phyloP scores from a whole-genome alignment of 2,797 vertebrate species.

The Pyrrhura leucotis region DNA sequence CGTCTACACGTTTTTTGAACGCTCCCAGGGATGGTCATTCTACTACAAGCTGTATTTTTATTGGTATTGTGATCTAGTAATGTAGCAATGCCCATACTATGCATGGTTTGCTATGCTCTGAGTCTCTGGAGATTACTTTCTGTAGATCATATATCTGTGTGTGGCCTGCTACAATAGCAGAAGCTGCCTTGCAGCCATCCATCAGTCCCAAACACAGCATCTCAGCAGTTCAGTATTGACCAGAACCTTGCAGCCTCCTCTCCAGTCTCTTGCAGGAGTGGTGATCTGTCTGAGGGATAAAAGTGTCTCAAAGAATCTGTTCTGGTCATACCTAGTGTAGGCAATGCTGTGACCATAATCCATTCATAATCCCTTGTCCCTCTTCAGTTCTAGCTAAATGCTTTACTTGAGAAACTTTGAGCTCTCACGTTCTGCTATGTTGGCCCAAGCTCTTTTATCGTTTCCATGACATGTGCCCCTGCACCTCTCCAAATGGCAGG shows the following conservation, averaged over 20 bases:
- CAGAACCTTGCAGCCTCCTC: not conserved
- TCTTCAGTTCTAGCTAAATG: not conserved
- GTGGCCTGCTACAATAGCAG: not conserved
- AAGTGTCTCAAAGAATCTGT: not conserved
- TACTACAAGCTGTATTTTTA: not conserved
- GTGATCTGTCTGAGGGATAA: not conserved
- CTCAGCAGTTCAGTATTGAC: not conserved
- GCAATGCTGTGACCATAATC: not conserved
- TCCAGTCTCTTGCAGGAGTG: not conserved
- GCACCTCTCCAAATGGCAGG: not conserved
- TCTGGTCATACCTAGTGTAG: not conserved
- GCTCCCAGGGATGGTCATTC: not conserved
- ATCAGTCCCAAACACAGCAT: not conserved
- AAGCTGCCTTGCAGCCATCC: not conserved
- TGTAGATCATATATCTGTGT: not conserved
- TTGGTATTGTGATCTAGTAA: not conserved
- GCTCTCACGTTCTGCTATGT: not conserved
- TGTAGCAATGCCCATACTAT: not conserved
- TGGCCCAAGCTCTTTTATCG: not conserved
- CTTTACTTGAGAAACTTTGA: not conserved
- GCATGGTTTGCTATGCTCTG: not conserved
- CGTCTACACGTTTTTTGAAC: not conserved
- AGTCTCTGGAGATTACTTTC: not conserved
- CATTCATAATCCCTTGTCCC: not conserved
- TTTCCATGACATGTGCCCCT: not conserved